phyloP scores from a whole-genome alignment of 2,797 vertebrate genomes.

The Pempheris klunzingeri region DNA sequence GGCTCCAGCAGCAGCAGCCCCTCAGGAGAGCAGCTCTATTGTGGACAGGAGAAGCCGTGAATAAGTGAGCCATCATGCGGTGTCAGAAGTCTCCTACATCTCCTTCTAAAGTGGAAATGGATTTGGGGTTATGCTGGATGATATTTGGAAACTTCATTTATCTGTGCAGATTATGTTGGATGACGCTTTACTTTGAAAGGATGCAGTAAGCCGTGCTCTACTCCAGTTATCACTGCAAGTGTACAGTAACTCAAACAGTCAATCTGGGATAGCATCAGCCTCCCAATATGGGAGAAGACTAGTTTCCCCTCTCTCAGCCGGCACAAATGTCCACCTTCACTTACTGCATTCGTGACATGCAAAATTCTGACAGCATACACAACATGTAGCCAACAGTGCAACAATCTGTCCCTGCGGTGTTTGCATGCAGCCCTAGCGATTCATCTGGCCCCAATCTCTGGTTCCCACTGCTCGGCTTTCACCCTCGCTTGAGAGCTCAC shows the following conservation, averaged over 20 bases:
- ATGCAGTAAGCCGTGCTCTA: not conserved
- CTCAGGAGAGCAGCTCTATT: not conserved
- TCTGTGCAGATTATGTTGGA: not conserved
- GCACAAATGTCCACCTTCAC: constrained; percentile 27
- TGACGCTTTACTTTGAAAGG: constrained; percentile 15
- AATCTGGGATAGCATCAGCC: not conserved
- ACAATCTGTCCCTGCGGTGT: constrained; percentile 68
- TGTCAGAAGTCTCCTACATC: constrained; percentile 9
- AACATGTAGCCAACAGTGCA: constrained; percentile 52
- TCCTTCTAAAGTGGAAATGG: not conserved
- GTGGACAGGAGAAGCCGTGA: constrained; percentile 8
- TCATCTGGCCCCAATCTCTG: constrained; percentile 49
- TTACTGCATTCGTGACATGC: constrained; percentile 30
- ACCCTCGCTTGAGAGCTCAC: constrained; percentile 16
- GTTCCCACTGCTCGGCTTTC: constrained; percentile 38
- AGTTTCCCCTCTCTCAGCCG: constrained; percentile 1
- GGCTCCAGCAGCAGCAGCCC: not conserved
- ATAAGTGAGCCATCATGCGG: not conserved
- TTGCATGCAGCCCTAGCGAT: constrained; percentile 29
- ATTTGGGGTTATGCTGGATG: not conserved
- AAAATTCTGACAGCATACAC: constrained; percentile 35
- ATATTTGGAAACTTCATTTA: not conserved
- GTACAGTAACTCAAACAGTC: not conserved
- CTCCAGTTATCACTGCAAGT: constrained; percentile 2
- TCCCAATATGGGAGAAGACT: not conserved